Conservation (phyloP, 2,113 vertebrate genomes). For the Pyrgilauda ruficollis region DNA sequence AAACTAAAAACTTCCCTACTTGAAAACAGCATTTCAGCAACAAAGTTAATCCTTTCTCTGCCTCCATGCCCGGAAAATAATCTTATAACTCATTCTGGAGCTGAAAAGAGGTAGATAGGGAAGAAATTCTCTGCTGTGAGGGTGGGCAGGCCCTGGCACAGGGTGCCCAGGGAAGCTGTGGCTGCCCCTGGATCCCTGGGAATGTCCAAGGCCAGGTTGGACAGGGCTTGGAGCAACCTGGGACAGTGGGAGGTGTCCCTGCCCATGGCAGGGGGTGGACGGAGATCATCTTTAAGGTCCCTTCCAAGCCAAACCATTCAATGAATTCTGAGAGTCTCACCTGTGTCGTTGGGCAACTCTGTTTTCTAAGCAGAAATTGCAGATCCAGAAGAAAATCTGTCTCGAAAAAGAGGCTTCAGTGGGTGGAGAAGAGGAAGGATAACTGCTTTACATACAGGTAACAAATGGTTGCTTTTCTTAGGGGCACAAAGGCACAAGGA, state of each 20-base stretch:
- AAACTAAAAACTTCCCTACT: not conserved
- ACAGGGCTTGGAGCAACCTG: rapidly evolving
- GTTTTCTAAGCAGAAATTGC: not conserved
- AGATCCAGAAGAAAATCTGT: not conserved
- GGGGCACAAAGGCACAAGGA: not conserved
- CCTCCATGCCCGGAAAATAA: not conserved
- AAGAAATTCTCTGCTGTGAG: not conserved
- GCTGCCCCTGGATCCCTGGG: not conserved
- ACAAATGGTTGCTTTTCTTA: not conserved
- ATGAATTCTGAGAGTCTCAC: not conserved
- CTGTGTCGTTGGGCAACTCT: not conserved
- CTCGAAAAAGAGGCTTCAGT: not conserved
- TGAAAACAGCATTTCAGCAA: not conserved
- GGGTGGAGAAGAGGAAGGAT: not conserved
- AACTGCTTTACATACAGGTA: not conserved
- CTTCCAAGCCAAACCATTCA: not conserved
- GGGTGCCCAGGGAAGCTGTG: not conserved
- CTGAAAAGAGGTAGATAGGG: not conserved
- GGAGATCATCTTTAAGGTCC: not conserved
- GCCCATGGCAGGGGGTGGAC: not conserved
- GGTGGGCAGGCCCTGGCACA: not conserved
- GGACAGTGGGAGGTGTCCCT: not conserved
- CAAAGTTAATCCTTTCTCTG: not conserved
- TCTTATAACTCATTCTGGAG: not conserved
- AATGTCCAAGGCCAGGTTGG: not conserved